Base-by-base conservation (phyloP, 1,140 invertebrate species). In the Aphelinus certus region DNA sequence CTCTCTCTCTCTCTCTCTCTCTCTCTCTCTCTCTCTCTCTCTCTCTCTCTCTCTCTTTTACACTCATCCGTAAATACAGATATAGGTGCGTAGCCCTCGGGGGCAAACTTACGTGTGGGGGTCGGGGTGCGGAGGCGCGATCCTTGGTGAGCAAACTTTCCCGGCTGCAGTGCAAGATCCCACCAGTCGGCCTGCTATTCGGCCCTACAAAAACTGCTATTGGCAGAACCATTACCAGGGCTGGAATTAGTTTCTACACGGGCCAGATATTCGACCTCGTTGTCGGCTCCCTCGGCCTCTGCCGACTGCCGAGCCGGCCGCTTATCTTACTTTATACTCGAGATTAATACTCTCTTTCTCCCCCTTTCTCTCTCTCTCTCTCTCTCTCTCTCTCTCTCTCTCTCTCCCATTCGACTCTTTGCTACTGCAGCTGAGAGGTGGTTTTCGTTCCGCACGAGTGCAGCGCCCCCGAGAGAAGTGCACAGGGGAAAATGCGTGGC, bases 201-300 rank as follows among this genome's bases (percentile, higher is more conserved):
- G 76, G 73, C 71, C 76, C 79, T 78, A 73, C 65, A 80, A 78
- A 80, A 81, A 83, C 82, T 82, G 78, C 79, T 82, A 81, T 81
- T 83, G 82, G 78, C 81, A 82, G 81, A 81, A 76, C 80, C 79
- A 82, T 83, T 83, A 83, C 26, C 26, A 77, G 80, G 78, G 73
- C 67, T 81, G 78, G 71, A 83, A 82, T 83, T 83, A 83, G 81
- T 82, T 83, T 81, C 76, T 53, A 63, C 49, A 61, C 43, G 72
- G 76, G 75, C 58, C 64, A 77, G 73, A 75, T 77, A 79, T 77
- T 75, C 62, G 76, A 74, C 60, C 77, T 61, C 64, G 53, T 49
- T 64, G 69, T 71, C 60, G 51, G 9, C 43, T 46, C 45, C 63
- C 57, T 42, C 57, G 48, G 62, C 26, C 63, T 61, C 69, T 51